A percentile compares a stretch with the other conserved stretches of the same genome.
Evolutionary conservation across 2,797 vertebrate species (phyloP).

Genomic region (Urophycis tenuis): DNA sequence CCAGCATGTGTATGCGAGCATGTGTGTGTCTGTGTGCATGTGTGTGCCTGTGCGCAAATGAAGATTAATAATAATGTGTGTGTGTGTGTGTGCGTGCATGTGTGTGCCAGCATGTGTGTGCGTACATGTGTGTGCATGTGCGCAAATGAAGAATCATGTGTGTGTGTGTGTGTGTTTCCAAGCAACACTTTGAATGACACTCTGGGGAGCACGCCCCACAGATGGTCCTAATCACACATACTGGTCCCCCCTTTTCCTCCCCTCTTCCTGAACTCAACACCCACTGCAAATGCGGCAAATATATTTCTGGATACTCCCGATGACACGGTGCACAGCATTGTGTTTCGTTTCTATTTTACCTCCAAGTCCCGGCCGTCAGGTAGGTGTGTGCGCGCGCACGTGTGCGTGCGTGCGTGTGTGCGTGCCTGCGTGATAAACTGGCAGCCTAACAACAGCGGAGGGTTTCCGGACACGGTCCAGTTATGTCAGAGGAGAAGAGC

Average conservation of each 20-base stretch:
- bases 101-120: conserved; percentile 16
- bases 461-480: conserved; percentile 9
- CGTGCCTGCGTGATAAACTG: conserved; percentile 18
- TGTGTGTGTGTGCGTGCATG: conserved; percentile 7
- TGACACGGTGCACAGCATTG: neutral
- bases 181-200: conserved; percentile 21
- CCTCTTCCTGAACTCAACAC: conserved; percentile 18
- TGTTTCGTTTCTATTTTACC: neutral
- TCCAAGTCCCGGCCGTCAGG: neutral
- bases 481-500: conserved; percentile 4
- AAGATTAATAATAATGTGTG: too few species aligned
- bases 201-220: conserved; percentile 36
- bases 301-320: neutral
- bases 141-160: neutral
- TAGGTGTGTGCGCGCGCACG: conserved; percentile 1
- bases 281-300: conserved; percentile 10
- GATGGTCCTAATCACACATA: conserved; percentile 61
- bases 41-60: neutral
- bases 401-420: conserved; percentile 1
- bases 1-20: neutral
- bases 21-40: conserved; percentile 14
- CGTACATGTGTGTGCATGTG: neutral
- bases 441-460: conserved; percentile 35
- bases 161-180: conserved; percentile 17
- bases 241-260: conserved; percentile 8